These are phyloP conservation scores for Lophius americanus DNA, from an alignment of 2,797 vertebrate species.

Conservation along the genomic window DNA sequence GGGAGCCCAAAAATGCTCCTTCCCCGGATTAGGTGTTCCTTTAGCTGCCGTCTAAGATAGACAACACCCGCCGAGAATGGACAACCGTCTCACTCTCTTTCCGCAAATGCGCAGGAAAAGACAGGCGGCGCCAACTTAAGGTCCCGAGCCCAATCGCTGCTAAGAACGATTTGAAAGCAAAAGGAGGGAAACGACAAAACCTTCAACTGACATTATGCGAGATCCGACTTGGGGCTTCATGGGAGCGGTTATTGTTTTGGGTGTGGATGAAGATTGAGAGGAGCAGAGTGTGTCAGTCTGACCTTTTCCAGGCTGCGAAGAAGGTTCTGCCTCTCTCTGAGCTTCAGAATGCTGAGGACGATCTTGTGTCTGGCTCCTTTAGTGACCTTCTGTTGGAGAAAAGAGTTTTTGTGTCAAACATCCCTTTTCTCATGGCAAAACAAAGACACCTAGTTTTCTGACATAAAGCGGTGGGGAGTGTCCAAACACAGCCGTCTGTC, in stretches of 20 bases:
- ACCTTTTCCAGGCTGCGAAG: conserved; percentile 97
- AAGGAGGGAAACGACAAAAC: not conserved
- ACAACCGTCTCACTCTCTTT: conserved; percentile 3
- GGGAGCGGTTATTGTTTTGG: not conserved
- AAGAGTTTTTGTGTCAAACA: conserved; percentile 31
- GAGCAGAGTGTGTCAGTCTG: conserved; percentile 56
- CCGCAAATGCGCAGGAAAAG: not conserved
- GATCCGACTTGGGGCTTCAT: not conserved
- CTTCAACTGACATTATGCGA: not conserved
- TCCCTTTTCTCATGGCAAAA: too few relatives aligned
- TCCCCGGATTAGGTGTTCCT: conserved; percentile 68
- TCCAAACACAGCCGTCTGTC: not conserved
- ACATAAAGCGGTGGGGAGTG: conserved; percentile 1
- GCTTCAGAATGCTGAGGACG: conserved; percentile 98
- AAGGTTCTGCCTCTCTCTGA: conserved; percentile 94
- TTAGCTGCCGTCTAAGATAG: conserved; percentile 50
- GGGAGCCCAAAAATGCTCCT: conserved; percentile 53
- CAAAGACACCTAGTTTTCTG: not conserved
- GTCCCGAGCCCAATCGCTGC: not conserved
- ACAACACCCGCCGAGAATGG: conserved; percentile 32
- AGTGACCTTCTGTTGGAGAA: conserved; percentile 90
- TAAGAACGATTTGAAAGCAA: not conserved
- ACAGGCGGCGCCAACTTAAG: not conserved
- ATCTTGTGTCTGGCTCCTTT: conserved; percentile 99
- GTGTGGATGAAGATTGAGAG: not conserved